Percentiles rank a stretch among this genome's conserved stretches.
These are phyloP conservation scores for Calliphora vicina DNA, from an alignment of 1,140 invertebrate species.

Conservation along the genomic window DNA sequence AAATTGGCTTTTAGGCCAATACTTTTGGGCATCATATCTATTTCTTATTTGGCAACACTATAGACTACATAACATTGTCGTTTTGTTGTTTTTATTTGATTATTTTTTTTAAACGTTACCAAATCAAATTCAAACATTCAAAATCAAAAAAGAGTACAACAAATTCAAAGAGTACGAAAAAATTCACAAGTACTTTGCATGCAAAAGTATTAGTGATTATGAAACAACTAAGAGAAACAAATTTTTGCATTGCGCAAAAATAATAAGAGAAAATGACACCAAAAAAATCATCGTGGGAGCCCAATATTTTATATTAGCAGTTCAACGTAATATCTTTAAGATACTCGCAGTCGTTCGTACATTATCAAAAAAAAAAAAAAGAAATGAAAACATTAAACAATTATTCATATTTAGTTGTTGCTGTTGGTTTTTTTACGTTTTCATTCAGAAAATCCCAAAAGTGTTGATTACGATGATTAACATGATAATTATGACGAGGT, in stretches of 20 bases:
- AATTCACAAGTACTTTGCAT: not conserved
- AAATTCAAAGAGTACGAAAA: not conserved
- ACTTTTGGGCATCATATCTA: too few relatives aligned
- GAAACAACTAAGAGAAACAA: not conserved
- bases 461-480: conserved; percentile 1
- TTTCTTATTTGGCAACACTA: too few relatives aligned
- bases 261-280: not conserved
- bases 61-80: not conserved
- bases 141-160: not conserved
- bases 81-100: not conserved
- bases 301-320: too few relatives aligned
- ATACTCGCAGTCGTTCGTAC: not conserved
- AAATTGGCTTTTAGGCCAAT: too few relatives aligned
- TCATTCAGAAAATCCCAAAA: conserved; percentile 27
- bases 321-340: not conserved
- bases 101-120: not conserved
- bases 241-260: not conserved
- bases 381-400: too few relatives aligned
- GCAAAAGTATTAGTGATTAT: not conserved
- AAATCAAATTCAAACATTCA: not conserved
- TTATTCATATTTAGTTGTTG: too few relatives aligned
- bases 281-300: too few relatives aligned
- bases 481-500: not conserved
- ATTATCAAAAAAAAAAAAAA: too few relatives aligned
- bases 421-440: conserved; percentile 3